Percentiles rank a stretch among this genome's conserved stretches.
These are phyloP conservation scores for Protonibea diacanthus DNA, from an alignment of 2,797 vertebrate genomes.

Conservation along the genomic window DNA sequence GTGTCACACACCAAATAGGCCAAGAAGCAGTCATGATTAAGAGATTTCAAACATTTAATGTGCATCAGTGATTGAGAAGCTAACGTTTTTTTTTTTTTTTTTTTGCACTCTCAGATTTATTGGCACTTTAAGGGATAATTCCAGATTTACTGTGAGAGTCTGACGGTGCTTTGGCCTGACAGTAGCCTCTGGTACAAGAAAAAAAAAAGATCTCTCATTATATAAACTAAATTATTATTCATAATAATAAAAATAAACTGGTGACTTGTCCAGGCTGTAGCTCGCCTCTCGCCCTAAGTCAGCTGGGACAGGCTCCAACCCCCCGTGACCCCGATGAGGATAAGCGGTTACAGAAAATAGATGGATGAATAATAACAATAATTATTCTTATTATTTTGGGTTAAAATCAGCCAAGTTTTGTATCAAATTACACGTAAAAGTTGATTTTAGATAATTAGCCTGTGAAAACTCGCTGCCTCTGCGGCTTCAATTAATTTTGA, in stretches of 20 bases:
- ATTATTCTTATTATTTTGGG: neutral
- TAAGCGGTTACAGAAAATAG: no score
- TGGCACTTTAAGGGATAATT: slow-evolving; percentile 66
- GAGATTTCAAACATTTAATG: slow-evolving; percentile 17
- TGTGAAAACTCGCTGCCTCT: neutral
- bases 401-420: neutral
- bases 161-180: slow-evolving; percentile 28
- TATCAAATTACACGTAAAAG: neutral
- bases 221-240: neutral
- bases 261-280: no score
- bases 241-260: no score
- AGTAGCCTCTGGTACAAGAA: slow-evolving; percentile 15
- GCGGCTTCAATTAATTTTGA: slow-evolving; percentile 13
- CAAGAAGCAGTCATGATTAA: neutral
- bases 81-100: slow-evolving; percentile 3
- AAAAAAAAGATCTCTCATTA: neutral
- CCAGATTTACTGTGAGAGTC: slow-evolving; percentile 19
- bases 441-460: neutral
- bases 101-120: slow-evolving; percentile 57
- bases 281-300: no score
- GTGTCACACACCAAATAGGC: neutral
- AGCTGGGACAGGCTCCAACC: no score
- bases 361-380: no score
- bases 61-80: slow-evolving; percentile 35
- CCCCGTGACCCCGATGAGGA: no score